Base-by-base conservation (phyloP, 2,888 invertebrate species). In the Microdon myrmicae region DNA sequence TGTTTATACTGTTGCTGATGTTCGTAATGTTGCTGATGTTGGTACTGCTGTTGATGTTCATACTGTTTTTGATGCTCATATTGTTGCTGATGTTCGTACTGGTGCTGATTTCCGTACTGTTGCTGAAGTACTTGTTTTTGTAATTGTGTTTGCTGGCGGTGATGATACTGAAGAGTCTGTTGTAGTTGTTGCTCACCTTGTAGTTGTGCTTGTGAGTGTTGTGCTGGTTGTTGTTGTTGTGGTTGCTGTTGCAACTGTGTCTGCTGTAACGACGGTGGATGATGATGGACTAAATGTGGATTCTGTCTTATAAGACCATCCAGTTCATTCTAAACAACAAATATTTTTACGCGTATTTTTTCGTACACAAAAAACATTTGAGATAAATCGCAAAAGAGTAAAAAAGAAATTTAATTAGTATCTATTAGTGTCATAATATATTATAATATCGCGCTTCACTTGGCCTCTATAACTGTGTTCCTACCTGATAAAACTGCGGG, bases 271-370 rank as follows among this genome's bases (percentile, higher is more conserved):
- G 75, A 75, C 67, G 85, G 84, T 77, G 86, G 87, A 69, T 87
- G 83, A 47, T 88, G 87, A 73, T 86, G 86, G 43, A 88, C 85
- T 66, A 89, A 79, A 77, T 88, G 89, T 32, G 88, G 89, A 81
- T 90, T 90, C 71, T 90, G 87, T 69, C 90, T 84, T 84, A 91
- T 90, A 69, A 92, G 81, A 31, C 88, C 89, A 76, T 92, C 91
- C 70, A 92, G 81, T 79, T 92, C 92, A 58, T 89, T 90, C 79
- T 84, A 73, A 17, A 53, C 47, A 28, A 23, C 1, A 6, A n/a
- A n/a, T n/a, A n/a, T n/a, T n/a, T n/a, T n/a, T n/a, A n/a, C n/a
- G n/a, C n/a, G n/a, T 32, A 1, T n/a, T 41, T 3, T 9, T 9
- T 35, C 5, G 14, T 28, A 35, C 5, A 16, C 7, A 19, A 35